These are phyloP conservation scores for Centropus unirufus DNA, from an alignment of 2,113 vertebrate genomes.

Conservation along the genomic window DNA sequence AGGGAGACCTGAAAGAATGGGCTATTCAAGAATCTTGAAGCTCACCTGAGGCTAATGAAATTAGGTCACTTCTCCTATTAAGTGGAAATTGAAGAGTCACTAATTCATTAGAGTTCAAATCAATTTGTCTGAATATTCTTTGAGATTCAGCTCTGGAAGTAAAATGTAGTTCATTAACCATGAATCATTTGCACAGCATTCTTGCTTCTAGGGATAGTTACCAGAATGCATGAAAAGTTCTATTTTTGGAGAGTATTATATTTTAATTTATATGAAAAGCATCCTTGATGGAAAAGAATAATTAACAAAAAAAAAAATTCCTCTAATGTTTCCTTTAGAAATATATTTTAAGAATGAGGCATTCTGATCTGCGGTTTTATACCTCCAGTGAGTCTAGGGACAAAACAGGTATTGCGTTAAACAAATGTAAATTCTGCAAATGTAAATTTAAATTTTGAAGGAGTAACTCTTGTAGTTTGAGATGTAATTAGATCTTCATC, in stretches of 20 bases:
- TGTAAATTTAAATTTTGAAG: not conserved
- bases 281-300: constrained; percentile 35
- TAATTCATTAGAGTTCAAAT: constrained; percentile 49
- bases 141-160: constrained; percentile 51
- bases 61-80: constrained; percentile 52
- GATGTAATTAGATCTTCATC: not conserved
- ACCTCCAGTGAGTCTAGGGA: not conserved
- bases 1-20: not conserved
- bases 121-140: constrained; percentile 54
- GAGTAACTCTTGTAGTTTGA: not conserved
- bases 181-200: constrained; percentile 47
- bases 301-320: constrained; percentile 14
- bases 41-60: constrained; percentile 60
- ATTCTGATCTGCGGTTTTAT: not conserved
- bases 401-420: not conserved
- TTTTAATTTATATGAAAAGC: constrained; percentile 67
- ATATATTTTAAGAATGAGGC: not conserved
- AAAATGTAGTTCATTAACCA: constrained; percentile 66
- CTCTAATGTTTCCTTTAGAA: not conserved
- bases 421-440: not conserved
- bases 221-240: constrained; percentile 51
- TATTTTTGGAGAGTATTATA: constrained; percentile 50
- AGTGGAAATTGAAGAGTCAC: constrained; percentile 56
- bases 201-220: constrained; percentile 60
- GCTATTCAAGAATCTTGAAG: constrained; percentile 4